Evolutionary conservation across 2,797 vertebrate species (phyloP), one percentile per base, ranked within the genome.

Genomic region (Sebastiscus tertius): DNA sequence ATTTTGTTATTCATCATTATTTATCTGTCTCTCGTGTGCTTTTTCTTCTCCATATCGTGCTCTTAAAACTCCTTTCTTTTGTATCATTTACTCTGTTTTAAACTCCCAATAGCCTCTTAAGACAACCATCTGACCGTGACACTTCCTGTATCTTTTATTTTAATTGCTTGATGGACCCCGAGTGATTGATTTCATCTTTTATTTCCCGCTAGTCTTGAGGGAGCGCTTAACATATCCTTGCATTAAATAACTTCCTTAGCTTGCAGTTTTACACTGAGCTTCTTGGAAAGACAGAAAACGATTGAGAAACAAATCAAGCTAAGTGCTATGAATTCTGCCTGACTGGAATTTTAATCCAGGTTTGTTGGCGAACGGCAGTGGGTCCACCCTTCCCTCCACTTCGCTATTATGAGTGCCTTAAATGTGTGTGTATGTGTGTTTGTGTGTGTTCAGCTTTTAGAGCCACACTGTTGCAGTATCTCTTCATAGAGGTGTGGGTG

Each of bases 321-420:
- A 93, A 94, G 93, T 94, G 92, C 92, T 83, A 62, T 46, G 84
- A 91, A 87, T 90, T 75, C 65, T 84, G 74, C 89, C 88, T 90
- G 94, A 93, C 89, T 86, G 61, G 90, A 94, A 93, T 93, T 85
- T 90, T 79, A 92, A 93, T 91, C 56, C 18, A 31, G 9, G 18
- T 81, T 72, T 79, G 85, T 72, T 73, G 84, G 82, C 31, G 5
- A 79, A 36, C 65, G 27, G 70, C 39, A 56, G 62, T 74, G 69
- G 56, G 81, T 80, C 72, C 70, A 54, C 56, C 82, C 79, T 55
- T 42, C 62, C 59, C 80, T 68, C 73, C 55, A 61, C 82, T 87
- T 60, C 14, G 8, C 65, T 72, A 11, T 76, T 61, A 67, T 59
- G 59, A 79, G 79, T 79, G 64, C 63, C 33, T 58, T 68, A 34